phyloP scores from a whole-genome alignment of 2,113 vertebrate species.

The Pelecanus crispus region DNA sequence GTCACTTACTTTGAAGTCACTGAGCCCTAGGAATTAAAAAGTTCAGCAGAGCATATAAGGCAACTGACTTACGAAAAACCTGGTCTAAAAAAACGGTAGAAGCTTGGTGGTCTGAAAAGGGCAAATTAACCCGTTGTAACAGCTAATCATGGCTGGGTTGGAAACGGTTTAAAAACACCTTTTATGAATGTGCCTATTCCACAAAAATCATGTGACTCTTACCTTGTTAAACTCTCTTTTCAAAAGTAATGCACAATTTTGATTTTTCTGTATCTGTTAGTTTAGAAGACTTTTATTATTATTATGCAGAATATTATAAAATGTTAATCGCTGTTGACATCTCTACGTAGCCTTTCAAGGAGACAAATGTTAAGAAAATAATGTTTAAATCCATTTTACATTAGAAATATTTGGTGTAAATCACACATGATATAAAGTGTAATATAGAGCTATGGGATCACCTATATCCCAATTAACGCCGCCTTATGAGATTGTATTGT shows the following conservation, averaged over 20 bases:
- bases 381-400: neutral
- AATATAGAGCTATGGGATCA: neutral
- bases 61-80: neutral
- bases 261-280: neutral
- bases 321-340: neutral
- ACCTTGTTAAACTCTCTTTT: neutral
- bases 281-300: neutral
- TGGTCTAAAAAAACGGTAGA: neutral
- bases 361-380: neutral
- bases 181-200: neutral
- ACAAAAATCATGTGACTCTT: neutral
- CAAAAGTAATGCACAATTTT: neutral
- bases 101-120: neutral
- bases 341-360: neutral
- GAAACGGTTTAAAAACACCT: accelerated
- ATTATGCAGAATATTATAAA: neutral
- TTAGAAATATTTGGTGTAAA: neutral
- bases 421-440: neutral
- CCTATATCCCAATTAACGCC: neutral
- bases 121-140: neutral
- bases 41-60: neutral
- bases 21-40: neutral
- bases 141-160: neutral
- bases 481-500: neutral
- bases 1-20: neutral